phyloP scores from a whole-genome alignment of 2,797 vertebrate species.

The Spinus pinus region DNA sequence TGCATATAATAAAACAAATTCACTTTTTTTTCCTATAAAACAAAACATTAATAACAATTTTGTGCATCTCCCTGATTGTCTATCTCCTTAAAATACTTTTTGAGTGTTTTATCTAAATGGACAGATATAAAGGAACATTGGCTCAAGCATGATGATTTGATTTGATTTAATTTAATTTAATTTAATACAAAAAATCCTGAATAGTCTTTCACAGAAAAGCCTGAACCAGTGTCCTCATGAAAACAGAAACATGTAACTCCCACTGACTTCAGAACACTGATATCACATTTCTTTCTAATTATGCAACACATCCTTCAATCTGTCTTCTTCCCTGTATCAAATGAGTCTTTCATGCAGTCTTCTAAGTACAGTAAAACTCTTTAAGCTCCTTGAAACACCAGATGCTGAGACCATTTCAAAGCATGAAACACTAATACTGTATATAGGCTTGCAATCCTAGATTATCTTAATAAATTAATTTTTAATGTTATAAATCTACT shows the following conservation, averaged over 20 bases:
- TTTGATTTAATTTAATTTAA: neutral
- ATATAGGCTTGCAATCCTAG: neutral
- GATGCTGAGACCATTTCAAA: neutral
- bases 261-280: neutral
- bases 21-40: neutral
- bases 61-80: neutral
- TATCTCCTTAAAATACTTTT: neutral
- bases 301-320: neutral
- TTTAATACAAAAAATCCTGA: neutral
- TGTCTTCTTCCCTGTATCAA: neutral
- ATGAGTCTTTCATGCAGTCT: neutral
- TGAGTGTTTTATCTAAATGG: neutral
- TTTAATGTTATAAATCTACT: neutral
- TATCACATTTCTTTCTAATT: neutral
- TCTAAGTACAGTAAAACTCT: neutral
- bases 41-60: fast-evolving
- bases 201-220: neutral
- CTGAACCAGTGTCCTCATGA: neutral
- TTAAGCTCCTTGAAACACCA: neutral
- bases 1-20: neutral
- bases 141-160: neutral
- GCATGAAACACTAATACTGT: neutral
- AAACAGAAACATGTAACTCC: neutral
- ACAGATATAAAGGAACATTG: neutral
- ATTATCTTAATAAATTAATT: neutral